A percentile compares a stretch with the other conserved stretches of the same genome.
Conservation (phyloP, 2,113 vertebrate species). For the Sarotherodon lohbergeri region DNA sequence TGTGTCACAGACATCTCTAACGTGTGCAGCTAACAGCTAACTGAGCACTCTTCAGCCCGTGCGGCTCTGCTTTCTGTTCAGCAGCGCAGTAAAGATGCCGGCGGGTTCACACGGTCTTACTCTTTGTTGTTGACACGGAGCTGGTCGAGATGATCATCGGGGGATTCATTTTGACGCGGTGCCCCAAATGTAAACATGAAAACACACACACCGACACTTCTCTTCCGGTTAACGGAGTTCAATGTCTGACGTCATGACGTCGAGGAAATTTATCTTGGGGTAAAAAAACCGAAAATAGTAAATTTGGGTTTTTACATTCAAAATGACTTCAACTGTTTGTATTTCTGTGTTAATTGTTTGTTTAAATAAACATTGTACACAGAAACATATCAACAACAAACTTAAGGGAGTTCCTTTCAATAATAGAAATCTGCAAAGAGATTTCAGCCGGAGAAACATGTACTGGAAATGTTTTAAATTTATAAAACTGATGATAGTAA, state of each 20-base stretch:
- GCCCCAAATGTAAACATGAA: conserved; percentile 22
- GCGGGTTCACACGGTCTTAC: background rate
- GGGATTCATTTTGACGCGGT: conserved; percentile 31
- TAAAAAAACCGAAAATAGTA: accelerated
- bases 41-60: background rate
- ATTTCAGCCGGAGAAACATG: background rate
- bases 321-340: background rate
- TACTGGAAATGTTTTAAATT: accelerated
- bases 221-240: conserved; percentile 22
- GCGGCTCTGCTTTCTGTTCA: background rate
- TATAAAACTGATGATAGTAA: background rate
- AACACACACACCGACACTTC: background rate
- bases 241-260: background rate
- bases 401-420: background rate
- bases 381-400: background rate
- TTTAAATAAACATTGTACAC: background rate
- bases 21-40: conserved; percentile 14
- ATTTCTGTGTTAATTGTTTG: background rate
- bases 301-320: background rate
- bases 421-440: background rate
- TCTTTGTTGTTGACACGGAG: conserved; percentile 48
- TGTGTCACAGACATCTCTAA: background rate
- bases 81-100: background rate
- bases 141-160: conserved; percentile 43
- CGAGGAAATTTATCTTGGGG: background rate